Percentiles rank a stretch among this genome's conserved stretches.
Evolutionary conservation across 2,797 vertebrate species (phyloP).

Genomic region (Lepus oiostolus): DNA sequence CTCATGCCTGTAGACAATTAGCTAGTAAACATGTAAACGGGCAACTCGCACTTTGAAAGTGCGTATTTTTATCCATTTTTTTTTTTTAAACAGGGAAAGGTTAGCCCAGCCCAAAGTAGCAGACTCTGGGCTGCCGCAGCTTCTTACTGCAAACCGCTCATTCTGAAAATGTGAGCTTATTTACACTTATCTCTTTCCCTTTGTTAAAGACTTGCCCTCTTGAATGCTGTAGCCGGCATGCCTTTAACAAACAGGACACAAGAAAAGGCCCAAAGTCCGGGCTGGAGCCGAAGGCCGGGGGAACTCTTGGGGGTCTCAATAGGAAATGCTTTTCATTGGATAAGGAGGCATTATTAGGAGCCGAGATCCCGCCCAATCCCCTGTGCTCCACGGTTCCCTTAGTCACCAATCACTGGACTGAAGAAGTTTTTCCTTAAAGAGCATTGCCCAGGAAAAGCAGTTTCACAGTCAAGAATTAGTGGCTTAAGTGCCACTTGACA

Average conservation of each 20-base stretch:
- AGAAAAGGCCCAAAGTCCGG: constrained; percentile 85
- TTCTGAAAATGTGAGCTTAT: constrained; percentile 73
- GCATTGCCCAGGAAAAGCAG: constrained; percentile 75
- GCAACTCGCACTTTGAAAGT: constrained; percentile 80
- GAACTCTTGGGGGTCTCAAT: constrained; percentile 86
- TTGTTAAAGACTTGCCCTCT: constrained; percentile 86
- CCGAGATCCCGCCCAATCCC: constrained; percentile 80
- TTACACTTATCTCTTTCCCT: constrained; percentile 81
- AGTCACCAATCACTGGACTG: constrained; percentile 81
- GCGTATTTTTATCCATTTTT: constrained; percentile 78
- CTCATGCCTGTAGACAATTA: constrained; percentile 74
- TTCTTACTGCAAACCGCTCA: constrained; percentile 73
- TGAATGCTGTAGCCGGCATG: constrained; percentile 80
- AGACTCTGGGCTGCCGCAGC: constrained; percentile 54
- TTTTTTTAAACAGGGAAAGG: constrained; percentile 37
- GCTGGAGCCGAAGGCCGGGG: constrained; percentile 80
- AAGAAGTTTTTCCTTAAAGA: constrained; percentile 79
- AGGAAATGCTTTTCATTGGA: constrained; percentile 88
- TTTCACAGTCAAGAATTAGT: constrained; percentile 77
- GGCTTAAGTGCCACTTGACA: constrained; percentile 78
- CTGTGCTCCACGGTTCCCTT: constrained; percentile 80
- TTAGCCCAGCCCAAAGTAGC: constrained; percentile 60
- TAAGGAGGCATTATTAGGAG: constrained; percentile 77
- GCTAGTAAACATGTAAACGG: constrained; percentile 69
- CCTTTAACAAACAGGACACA: constrained; percentile 82